A percentile compares a stretch with the other conserved stretches of the same genome.
Conservation (phyloP, 1,140 invertebrate genomes). For the Caenorhabditis briggsae region DNA sequence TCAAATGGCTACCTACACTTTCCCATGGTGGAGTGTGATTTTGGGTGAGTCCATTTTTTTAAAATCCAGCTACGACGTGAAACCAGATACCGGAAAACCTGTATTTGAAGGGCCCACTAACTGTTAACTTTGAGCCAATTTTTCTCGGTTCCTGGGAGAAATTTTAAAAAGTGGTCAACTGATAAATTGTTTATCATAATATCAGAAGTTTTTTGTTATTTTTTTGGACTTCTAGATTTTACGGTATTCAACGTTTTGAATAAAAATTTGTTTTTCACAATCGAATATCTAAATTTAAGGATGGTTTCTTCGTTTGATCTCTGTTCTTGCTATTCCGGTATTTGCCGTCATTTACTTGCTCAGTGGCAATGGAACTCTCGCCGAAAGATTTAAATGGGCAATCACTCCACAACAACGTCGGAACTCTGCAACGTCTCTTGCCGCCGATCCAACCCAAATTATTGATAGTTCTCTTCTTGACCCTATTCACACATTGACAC, state of each 20-base stretch:
- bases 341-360: constrained; percentile 13
- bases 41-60: constrained; percentile 61
- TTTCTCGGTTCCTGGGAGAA: no score
- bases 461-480: constrained; percentile 58
- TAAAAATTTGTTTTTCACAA: background rate
- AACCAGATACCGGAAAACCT: no score
- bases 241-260: no score
- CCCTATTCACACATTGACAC: constrained; percentile 49
- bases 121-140: no score
- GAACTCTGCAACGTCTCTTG: constrained; percentile 43
- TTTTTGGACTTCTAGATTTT: background rate
- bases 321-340: constrained; percentile 61
- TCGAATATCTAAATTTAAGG: background rate
- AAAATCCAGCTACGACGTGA: no score
- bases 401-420: constrained; percentile 56
- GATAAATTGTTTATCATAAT: no score
- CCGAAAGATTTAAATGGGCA: constrained; percentile 26
- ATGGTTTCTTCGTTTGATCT: constrained; percentile 74
- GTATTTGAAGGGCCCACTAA: no score
- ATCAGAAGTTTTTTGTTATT: no score
- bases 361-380: background rate
- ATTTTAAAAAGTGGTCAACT: no score
- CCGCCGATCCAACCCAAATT: constrained; percentile 61
- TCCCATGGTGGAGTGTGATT: constrained; percentile 74
- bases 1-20: constrained; percentile 70